A percentile compares a stretch with the other conserved stretches of the same genome.
Evolutionary conservation across 2,888 invertebrate species (phyloP).

Genomic region (Aphelenchoides bicaudatus): DNA sequence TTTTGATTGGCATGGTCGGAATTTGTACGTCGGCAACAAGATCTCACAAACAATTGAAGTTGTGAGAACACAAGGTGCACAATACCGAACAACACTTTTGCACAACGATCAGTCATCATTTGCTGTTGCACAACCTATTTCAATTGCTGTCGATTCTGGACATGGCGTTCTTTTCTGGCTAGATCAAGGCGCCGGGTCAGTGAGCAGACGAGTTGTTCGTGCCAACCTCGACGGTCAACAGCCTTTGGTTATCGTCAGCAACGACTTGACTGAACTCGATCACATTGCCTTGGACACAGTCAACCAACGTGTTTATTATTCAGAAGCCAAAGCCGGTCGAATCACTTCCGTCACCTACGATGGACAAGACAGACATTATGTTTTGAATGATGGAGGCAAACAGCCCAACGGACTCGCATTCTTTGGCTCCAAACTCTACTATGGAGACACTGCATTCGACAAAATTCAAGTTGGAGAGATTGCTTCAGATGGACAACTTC

Average conservation of each 20-base stretch:
- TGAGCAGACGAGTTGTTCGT: conserved; percentile 76
- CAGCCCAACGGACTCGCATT: conserved; percentile 58
- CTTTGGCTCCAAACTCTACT: conserved; percentile 61
- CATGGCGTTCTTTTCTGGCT: conserved; percentile 93
- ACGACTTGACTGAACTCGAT: conserved; percentile 64
- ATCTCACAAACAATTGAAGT: conserved; percentile 81
- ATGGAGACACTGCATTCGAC: conserved; percentile 82
- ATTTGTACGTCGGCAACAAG: conserved; percentile 85
- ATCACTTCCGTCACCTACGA: conserved; percentile 59
- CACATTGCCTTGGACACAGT: conserved; percentile 77
- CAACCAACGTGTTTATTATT: conserved; percentile 80
- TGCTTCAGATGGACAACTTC: conserved; percentile 47
- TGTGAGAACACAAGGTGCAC: conserved; percentile 63
- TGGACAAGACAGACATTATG: conserved; percentile 57
- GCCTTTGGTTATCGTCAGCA: conserved; percentile 62
- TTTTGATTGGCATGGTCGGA: conserved; percentile 93
- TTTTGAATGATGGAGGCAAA: conserved; percentile 54
- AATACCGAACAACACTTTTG: conserved; percentile 78
- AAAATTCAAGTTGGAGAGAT: conserved; percentile 53
- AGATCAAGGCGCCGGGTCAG: conserved; percentile 73
- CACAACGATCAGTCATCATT: conserved; percentile 81
- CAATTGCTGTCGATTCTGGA: conserved; percentile 84
- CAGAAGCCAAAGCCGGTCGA: conserved; percentile 65
- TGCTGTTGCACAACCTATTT: conserved; percentile 76
- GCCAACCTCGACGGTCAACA: conserved; percentile 87